Conservation (phyloP, 2,113 vertebrate species). For the Gallinago paraguaiae region DNA sequence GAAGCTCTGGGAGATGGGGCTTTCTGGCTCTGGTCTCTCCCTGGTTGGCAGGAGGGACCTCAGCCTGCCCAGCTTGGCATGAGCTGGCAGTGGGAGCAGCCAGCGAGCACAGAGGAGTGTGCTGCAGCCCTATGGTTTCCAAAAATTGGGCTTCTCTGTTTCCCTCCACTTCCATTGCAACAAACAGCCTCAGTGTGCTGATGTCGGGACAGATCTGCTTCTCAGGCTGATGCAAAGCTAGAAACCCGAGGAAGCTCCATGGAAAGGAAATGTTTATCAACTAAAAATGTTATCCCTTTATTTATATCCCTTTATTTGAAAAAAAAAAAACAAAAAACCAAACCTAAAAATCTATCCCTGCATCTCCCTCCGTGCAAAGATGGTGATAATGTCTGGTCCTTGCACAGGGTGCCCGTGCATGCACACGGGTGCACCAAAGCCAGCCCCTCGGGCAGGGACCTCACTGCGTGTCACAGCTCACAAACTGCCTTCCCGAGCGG, state of each 20-base stretch:
- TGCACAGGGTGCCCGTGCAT: background rate
- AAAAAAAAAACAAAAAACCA: background rate
- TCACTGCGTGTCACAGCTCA: background rate
- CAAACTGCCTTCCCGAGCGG: background rate
- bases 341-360: background rate
- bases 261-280: background rate
- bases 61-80: background rate
- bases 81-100: background rate
- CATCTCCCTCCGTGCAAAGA: background rate
- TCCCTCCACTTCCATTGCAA: background rate
- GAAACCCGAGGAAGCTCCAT: background rate
- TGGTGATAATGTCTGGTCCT: background rate
- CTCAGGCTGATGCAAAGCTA: fast-evolving
- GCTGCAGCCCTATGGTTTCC: background rate
- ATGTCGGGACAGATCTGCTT: background rate
- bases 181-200: background rate
- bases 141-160: background rate
- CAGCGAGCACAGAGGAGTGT: background rate
- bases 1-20: background rate
- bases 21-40: background rate
- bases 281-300: background rate
- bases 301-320: background rate
- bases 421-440: background rate
- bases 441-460: background rate
- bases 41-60: background rate